These are phyloP conservation scores for Dolichopus griseipennis DNA, from an alignment of 2,888 invertebrate species.

Conservation along the genomic window DNA sequence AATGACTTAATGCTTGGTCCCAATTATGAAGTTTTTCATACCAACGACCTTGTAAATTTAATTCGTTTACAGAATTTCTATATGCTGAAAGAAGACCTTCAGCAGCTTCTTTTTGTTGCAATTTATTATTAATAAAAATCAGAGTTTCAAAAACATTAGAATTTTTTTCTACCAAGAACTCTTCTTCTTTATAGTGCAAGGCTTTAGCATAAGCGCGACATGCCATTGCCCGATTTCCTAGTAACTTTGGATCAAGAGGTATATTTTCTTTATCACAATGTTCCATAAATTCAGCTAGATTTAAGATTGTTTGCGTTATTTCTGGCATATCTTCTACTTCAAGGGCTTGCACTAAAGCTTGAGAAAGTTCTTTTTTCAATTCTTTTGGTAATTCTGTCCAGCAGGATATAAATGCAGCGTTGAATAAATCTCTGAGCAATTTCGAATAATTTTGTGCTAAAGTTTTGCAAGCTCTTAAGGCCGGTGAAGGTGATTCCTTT, in stretches of 20 bases:
- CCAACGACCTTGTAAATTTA: slow-evolving; percentile 75
- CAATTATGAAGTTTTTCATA: slow-evolving; percentile 98
- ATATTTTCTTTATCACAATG: slow-evolving; percentile 95
- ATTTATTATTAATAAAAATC: slow-evolving; percentile 94
- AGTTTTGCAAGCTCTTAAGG: slow-evolving; percentile 83
- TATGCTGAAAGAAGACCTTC: slow-evolving; percentile 82
- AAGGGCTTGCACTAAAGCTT: slow-evolving; percentile 71
- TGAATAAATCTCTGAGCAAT: slow-evolving; percentile 91
- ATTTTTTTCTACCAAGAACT: slow-evolving; percentile 74
- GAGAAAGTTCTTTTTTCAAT: slow-evolving; percentile 59
- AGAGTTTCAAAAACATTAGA: slow-evolving; percentile 86
- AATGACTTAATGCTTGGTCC: slow-evolving; percentile 89
- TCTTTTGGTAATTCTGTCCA: slow-evolving; percentile 81
- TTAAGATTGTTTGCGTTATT: slow-evolving; percentile 90
- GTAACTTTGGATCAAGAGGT: slow-evolving; percentile 74
- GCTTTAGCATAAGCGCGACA: slow-evolving; percentile 69
- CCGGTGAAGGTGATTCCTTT: slow-evolving; percentile 92
- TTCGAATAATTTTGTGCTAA: slow-evolving; percentile 92
- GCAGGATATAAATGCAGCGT: slow-evolving; percentile 97
- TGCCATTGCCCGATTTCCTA: slow-evolving; percentile 91
- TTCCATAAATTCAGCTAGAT: slow-evolving; percentile 98
- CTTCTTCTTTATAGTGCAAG: slow-evolving; percentile 72
- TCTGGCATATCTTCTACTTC: slow-evolving; percentile 90
- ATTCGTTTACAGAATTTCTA: slow-evolving; percentile 57
- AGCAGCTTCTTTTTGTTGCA: slow-evolving; percentile 97